Percentiles rank a stretch among this genome's conserved stretches.
These are phyloP conservation scores for Eupleurogrammus muticus DNA, from an alignment of 2,797 vertebrate species.

Conservation along the genomic window DNA sequence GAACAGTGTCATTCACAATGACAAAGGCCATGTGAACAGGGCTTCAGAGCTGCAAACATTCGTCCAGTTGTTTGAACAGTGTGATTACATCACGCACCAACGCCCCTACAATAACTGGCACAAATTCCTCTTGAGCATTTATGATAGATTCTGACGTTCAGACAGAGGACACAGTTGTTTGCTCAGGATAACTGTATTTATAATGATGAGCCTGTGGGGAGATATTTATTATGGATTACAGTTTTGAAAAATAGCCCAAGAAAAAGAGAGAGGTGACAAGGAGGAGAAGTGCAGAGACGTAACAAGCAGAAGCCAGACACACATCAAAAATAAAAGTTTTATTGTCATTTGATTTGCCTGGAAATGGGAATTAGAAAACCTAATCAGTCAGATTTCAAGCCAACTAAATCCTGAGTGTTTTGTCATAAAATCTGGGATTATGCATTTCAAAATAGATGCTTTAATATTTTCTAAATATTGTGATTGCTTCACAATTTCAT, in stretches of 20 bases:
- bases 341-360: neutral
- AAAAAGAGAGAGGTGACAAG: neutral
- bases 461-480: neutral
- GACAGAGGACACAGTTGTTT: neutral
- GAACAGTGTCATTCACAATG: constrained; percentile 26
- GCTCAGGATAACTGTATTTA: constrained; percentile 11
- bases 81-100: constrained; percentile 68
- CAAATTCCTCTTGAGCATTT: constrained; percentile 71
- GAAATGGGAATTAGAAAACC: too few species aligned
- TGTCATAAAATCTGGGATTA: neutral
- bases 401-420: too few species aligned
- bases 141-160: constrained; percentile 47
- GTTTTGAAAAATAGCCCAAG: neutral
- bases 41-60: constrained; percentile 46
- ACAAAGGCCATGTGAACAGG: constrained; percentile 37
- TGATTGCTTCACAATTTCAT: neutral
- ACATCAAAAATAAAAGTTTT: neutral
- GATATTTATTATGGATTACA: neutral
- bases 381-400: too few species aligned
- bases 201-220: neutral
- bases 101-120: constrained; percentile 66
- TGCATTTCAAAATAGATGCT: neutral
- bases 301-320: too few species aligned
- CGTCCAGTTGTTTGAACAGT: constrained; percentile 73
- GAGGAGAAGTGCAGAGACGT: neutral